Evolutionary conservation across 1,140 invertebrate genomes (phyloP), one percentile per base, ranked within the genome.

Genomic region (Bursaphelenchus mucronatus): DNA sequence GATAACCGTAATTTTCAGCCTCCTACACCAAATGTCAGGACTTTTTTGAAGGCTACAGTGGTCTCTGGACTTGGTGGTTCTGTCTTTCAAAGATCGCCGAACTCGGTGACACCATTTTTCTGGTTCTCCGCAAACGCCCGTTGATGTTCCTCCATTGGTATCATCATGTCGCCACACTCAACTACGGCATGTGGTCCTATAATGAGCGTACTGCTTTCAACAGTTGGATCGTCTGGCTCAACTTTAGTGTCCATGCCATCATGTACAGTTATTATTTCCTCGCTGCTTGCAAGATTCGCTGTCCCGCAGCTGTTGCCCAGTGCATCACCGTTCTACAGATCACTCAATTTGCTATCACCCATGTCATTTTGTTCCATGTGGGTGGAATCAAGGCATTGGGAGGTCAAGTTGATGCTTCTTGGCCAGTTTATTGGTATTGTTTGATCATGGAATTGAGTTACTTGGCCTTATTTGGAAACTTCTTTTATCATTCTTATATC

Each of bases 151-250:
- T 79, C 19, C 73, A 76, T 58, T 94, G 92, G 92, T 87, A 87
- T 72, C 87, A 87, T 75, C 87, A 87, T 76, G 83, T 87, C 10
- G 86, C 86, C 21, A 87, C 87, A 6, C 86, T 97, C 21, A 86
- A 97, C 21, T 97, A 97, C 83, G 90, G 90, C 4, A 97, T 68
- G 10, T 67, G 13, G 11, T 68, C 90, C 3, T 97, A 93, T 7
- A 59, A 59, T 50, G 30, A 59, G 11, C 13, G 45, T 30, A 59
- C 57, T 19, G 89, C 92, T n/a, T 91, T 91, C 7, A 94, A 91
- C 47, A 86, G 91, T 47, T 97, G 94, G 94, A 97, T 94, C 83
- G 90, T 97, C 76, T 90, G 92, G 21, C 95, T 98, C 90, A 97
- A 98, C 84, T 97, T 94, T 82, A 89, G 88, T 69, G 76, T 68